Evolutionary conservation across 1,140 invertebrate species (phyloP).

Genomic region (Hycleus cichorii): DNA sequence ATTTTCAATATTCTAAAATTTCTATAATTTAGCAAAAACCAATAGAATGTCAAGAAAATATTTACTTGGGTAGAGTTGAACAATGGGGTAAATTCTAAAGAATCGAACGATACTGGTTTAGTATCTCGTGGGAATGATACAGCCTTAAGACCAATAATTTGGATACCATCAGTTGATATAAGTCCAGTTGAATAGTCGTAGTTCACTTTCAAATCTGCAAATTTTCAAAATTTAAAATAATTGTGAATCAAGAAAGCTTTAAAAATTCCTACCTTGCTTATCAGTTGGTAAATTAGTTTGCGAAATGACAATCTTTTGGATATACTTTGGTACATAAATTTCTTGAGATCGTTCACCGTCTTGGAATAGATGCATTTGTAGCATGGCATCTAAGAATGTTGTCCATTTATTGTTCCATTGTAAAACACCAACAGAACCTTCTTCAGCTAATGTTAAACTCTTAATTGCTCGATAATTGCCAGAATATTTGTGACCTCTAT

Average conservation of each 20-base stretch:
- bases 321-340: constrained; percentile 27
- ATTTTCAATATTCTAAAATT: constrained; percentile 31
- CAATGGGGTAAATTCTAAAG: constrained; percentile 30
- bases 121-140: constrained; percentile 19
- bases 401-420: constrained; percentile 32
- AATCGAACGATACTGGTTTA: constrained; percentile 27
- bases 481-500: constrained; percentile 84
- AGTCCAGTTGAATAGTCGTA: constrained; percentile 34
- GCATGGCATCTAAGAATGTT: constrained; percentile 33
- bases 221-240: constrained; percentile 1
- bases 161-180: constrained; percentile 28
- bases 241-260: background rate
- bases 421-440: constrained; percentile 24
- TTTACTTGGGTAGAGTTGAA: background rate
- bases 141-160: constrained; percentile 31
- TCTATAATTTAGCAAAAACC: too few species aligned
- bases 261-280: constrained; percentile 1
- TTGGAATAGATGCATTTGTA: constrained; percentile 36
- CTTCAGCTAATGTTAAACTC: constrained; percentile 24
- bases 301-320: constrained; percentile 34
- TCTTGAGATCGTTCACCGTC: constrained; percentile 35
- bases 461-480: constrained; percentile 33
- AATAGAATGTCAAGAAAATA: too few species aligned
- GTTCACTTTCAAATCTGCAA: constrained; percentile 24
- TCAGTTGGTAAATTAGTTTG: constrained; percentile 25